A percentile compares a stretch with the other conserved stretches of the same genome.
These are phyloP conservation scores for Apodemia mormo DNA, from an alignment of 2,888 invertebrate genomes.

Conservation along the genomic window DNA sequence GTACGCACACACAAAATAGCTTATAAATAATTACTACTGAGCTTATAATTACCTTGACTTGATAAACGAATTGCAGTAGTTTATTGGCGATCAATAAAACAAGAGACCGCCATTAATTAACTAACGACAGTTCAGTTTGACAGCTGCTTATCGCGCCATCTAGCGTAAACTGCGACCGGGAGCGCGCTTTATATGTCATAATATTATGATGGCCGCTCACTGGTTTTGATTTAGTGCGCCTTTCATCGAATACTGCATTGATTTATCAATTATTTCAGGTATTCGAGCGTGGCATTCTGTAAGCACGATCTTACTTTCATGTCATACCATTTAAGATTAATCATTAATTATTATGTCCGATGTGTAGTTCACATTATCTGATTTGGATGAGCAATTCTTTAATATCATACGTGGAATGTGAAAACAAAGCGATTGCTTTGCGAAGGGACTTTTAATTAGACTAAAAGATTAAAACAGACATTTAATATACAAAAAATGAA, in stretches of 20 bases:
- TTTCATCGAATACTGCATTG: conserved; percentile 72
- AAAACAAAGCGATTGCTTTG: conserved; percentile 28
- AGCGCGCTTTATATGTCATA: conserved; percentile 74
- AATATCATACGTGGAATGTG: conserved; percentile 40
- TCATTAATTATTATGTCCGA: conserved; percentile 73
- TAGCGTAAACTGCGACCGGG: conserved; percentile 65
- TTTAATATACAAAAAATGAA: neutral
- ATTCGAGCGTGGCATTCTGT: conserved; percentile 74
- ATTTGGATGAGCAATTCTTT: conserved; percentile 64
- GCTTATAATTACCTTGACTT: neutral
- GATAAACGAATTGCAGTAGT: conserved; percentile 3
- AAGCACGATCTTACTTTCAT: conserved; percentile 77
- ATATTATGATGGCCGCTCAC: conserved; percentile 62
- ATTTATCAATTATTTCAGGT: conserved; percentile 78
- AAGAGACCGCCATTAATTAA: conserved; percentile 47
- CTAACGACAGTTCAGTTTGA: conserved; percentile 77
- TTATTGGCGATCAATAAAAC: conserved; percentile 55
- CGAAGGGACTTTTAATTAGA: neutral
- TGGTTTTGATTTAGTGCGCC: conserved; percentile 73
- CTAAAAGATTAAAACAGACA: too few relatives aligned
- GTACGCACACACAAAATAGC: too few relatives aligned
- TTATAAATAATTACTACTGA: neutral
- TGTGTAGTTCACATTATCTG: conserved; percentile 70
- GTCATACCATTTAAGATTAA: conserved; percentile 71
- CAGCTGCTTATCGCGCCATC: conserved; percentile 78